phyloP scores from a whole-genome alignment of 1,140 invertebrate species.

The Drosophila repletoides region DNA sequence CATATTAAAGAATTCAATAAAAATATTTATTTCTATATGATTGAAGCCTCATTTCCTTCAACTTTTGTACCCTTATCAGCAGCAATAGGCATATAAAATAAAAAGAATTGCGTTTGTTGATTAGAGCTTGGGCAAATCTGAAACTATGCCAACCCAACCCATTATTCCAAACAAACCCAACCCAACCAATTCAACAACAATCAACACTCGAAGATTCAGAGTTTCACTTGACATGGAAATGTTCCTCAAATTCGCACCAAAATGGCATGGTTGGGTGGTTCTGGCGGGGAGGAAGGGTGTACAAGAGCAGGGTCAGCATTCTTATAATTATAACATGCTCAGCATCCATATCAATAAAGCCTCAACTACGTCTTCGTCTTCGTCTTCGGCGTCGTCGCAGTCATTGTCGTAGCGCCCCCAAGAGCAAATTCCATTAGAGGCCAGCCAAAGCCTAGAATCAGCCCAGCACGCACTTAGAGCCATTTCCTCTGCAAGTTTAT shows the following conservation, averaged over 20 bases:
- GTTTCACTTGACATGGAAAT: conserved; percentile 12
- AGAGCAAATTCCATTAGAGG: conserved; percentile 72
- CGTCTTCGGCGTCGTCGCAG: too few species aligned
- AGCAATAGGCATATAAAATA: conserved; percentile 61
- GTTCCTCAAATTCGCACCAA: conserved; percentile 47
- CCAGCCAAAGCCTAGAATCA: conserved; percentile 44
- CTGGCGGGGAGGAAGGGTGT: neutral
- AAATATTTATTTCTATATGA: too few species aligned
- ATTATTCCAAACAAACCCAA: too few species aligned
- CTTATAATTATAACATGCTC: conserved; percentile 78
- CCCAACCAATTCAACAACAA: conserved; percentile 25
- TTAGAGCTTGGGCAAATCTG: conserved; percentile 22
- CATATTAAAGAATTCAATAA: too few species aligned
- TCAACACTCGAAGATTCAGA: conserved; percentile 38
- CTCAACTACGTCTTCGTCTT: neutral
- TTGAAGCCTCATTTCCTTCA: too few species aligned
- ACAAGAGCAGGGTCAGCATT: conserved; percentile 65
- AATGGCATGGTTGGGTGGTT: neutral
- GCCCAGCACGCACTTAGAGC: conserved; percentile 65
- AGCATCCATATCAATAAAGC: conserved; percentile 72
- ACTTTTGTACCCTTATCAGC: too few species aligned
- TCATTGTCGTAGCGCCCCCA: conserved; percentile 32
- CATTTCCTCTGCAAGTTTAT: conserved; percentile 72
- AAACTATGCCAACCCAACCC: conserved; percentile 25
- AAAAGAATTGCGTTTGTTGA: conserved; percentile 67